phyloP scores from a whole-genome alignment of 2,113 vertebrate genomes.

The Tupaia tana region DNA sequence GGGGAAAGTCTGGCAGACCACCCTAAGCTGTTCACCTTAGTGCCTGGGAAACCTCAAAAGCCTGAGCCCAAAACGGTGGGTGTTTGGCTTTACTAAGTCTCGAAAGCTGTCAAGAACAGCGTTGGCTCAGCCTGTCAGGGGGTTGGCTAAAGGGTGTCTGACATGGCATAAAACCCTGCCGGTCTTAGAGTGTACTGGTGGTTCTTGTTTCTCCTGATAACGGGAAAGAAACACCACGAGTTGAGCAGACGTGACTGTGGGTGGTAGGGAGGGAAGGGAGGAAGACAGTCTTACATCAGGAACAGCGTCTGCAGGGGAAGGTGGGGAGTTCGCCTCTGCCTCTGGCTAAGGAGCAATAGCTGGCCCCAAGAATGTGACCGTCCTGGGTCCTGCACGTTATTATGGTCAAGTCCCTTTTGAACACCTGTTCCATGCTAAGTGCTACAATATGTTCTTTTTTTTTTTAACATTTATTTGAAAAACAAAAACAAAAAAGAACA shows the following conservation, averaged over 20 bases:
- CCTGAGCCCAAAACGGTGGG: neutral
- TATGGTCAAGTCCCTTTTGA: neutral
- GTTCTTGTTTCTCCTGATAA: neutral
- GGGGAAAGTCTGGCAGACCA: neutral
- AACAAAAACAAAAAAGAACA: neutral
- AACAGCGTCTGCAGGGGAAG: neutral
- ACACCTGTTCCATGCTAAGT: neutral
- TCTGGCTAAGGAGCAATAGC: neutral
- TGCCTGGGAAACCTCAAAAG: neutral
- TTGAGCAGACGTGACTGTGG: neutral
- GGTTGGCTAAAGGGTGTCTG: accelerated
- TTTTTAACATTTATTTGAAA: neutral
- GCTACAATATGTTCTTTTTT: neutral
- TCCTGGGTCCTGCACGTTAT: neutral
- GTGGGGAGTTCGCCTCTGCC: neutral
- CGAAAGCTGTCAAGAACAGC: too few species aligned
- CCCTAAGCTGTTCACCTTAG: neutral
- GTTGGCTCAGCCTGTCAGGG: neutral
- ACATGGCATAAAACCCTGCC: neutral
- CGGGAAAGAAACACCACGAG: too few species aligned
- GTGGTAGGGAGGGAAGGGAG: neutral
- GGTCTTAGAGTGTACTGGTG: neutral
- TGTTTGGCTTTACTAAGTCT: neutral
- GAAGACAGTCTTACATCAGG: neutral
- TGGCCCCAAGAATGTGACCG: neutral